These are phyloP conservation scores for Opisthograptis luteolata DNA, from an alignment of 2,888 invertebrate genomes.

Conservation along the genomic window DNA sequence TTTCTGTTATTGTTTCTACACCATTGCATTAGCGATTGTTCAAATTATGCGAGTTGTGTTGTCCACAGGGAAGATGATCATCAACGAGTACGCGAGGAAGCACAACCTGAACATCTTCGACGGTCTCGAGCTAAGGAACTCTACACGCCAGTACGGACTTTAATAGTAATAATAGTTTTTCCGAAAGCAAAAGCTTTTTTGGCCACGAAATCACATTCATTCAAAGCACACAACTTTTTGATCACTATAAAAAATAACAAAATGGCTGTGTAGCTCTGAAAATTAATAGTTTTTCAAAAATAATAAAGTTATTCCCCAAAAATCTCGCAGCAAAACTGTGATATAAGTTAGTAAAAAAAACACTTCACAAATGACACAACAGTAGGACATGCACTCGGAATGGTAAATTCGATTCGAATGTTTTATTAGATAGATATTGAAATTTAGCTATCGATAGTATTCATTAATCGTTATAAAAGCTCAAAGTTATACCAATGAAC, in stretches of 20 bases:
- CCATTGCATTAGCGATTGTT: constrained; percentile 39
- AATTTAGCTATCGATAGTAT: neutral
- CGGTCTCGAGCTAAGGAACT: constrained; percentile 89
- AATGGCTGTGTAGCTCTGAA: no score
- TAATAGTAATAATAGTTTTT: constrained; percentile 85
- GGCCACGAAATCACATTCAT: neutral
- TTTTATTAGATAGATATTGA: neutral
- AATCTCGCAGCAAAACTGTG: neutral
- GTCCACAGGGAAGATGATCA: constrained; percentile 87
- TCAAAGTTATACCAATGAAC: no score
- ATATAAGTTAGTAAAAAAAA: neutral
- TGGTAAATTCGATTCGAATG: neutral
- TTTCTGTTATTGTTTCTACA: constrained; percentile 22
- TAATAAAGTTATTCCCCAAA: no score
- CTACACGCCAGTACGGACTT: constrained; percentile 92
- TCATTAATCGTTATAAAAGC: no score
- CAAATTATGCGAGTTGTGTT: constrained; percentile 57
- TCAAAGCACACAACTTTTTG: no score
- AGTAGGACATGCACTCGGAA: neutral
- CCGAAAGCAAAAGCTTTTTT: constrained; percentile 45
- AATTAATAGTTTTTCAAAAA: no score
- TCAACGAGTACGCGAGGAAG: constrained; percentile 90
- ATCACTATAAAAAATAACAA: neutral
- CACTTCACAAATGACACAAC: neutral
- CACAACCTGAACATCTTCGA: constrained; percentile 91